Evolutionary conservation across 2,888 invertebrate genomes (phyloP).

Genomic region (Agrypnus murinus): DNA sequence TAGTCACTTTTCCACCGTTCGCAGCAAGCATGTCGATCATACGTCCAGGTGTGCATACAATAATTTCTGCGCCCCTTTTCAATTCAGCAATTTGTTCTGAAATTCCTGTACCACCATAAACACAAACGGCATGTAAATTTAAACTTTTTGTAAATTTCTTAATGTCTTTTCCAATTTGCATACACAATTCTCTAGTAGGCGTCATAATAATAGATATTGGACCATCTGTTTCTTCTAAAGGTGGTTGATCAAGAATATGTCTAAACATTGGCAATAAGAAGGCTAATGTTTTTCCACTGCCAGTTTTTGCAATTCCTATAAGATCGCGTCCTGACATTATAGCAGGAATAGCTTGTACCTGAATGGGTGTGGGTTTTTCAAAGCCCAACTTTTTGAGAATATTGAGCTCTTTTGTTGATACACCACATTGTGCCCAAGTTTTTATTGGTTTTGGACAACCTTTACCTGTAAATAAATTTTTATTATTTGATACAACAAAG

Average conservation of each 20-base stretch:
- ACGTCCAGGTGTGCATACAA: constrained; percentile 98
- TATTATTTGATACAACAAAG: neutral
- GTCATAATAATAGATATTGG: constrained; percentile 98
- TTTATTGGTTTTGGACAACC: constrained; percentile 96
- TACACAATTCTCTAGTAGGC: constrained; percentile 97
- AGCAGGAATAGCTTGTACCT: constrained; percentile 97
- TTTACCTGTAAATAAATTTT: constrained; percentile 73
- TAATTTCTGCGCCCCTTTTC: constrained; percentile 97
- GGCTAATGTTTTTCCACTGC: constrained; percentile 98
- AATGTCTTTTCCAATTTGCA: constrained; percentile 98
- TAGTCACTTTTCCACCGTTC: constrained; percentile 98
- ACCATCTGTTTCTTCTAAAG: constrained; percentile 96
- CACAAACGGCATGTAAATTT: constrained; percentile 92
- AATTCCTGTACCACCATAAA: constrained; percentile 98
- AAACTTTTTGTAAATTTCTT: constrained; percentile 94
- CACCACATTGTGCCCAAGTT: constrained; percentile 99
- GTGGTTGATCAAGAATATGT: constrained; percentile 95
- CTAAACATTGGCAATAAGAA: constrained; percentile 98
- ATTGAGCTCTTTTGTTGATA: constrained; percentile 96
- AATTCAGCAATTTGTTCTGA: constrained; percentile 95
- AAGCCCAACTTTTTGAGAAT: constrained; percentile 91
- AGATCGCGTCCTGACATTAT: constrained; percentile 98
- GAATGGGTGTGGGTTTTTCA: constrained; percentile 99
- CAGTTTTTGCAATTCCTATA: constrained; percentile 99
- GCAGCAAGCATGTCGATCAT: constrained; percentile 99